A percentile compares a stretch with the other conserved stretches of the same genome.
Conservation (phyloP, 2,113 vertebrate genomes). For the Psammodynastes pulverulentus region DNA sequence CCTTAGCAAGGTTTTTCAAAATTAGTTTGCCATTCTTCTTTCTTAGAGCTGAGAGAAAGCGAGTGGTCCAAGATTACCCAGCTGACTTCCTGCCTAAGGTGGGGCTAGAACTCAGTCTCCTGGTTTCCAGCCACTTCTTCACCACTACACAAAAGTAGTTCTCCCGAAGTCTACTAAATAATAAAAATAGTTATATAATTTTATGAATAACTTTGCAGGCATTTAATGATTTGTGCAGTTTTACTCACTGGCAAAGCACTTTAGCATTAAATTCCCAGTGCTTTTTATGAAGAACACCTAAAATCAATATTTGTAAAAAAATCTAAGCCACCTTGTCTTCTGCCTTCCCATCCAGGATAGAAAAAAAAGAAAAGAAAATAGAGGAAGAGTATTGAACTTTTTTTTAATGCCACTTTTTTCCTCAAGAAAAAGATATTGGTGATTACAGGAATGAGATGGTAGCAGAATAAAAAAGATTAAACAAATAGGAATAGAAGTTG, state of each 20-base stretch:
- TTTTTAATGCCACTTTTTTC: background rate
- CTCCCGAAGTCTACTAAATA: background rate
- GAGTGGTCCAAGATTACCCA: background rate
- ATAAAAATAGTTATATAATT: background rate
- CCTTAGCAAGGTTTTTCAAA: background rate
- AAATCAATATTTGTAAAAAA: background rate
- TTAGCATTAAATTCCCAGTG: background rate
- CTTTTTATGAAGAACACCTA: background rate
- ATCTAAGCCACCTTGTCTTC: background rate
- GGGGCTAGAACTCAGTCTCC: background rate
- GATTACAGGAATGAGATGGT: background rate
- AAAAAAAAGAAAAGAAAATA: background rate
- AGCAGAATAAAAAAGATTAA: background rate
- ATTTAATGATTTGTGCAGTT: background rate
- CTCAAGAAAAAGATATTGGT: background rate
- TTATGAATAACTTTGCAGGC: background rate
- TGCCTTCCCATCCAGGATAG: background rate
- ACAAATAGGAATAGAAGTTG: background rate
- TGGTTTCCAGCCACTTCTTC: background rate
- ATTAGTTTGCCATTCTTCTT: background rate
- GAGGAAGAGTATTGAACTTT: background rate
- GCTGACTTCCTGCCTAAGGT: background rate
- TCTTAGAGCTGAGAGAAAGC: background rate
- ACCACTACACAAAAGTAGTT: background rate
- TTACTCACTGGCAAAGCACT: background rate